Evolutionary conservation across 1,140 invertebrate genomes (phyloP), one percentile per base, ranked within the genome.

Genomic region (Triops longicaudatus): DNA sequence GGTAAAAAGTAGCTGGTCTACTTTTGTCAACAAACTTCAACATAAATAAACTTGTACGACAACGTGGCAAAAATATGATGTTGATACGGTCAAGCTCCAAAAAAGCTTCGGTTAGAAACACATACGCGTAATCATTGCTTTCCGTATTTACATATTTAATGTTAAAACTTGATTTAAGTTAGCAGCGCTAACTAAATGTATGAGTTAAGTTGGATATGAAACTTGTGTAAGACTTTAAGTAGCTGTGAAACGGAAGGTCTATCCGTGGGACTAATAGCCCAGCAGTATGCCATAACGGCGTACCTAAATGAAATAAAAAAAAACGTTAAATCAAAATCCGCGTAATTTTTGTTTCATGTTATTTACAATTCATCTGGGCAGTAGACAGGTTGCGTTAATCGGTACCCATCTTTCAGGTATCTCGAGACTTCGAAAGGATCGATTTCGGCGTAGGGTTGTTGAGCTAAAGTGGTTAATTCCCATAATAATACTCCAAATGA

Each of bases 351-450:
- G n/a, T n/a, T n/a, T n/a, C n/a, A n/a, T 28, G n/a, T 72, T 27
- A 90, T 92, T 91, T 87, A 96, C 89, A 98, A 85, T 86, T 98
- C 94, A 87, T 98, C 95, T 1, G 96, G 96, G 84, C 96, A 98
- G 83, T 95, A 96, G 80, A 92, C 88, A 2, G 96, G 96, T 81
- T 97, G 95, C 14, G 90, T 88, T 26, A 97, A 89, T 80, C 96
- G 87, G 83, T 95, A 96, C 22, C 95, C 94, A 83, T 94, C 94
- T 74, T 89, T 88, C 28, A 98, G 87, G 85, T 93, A 96, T 26
- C 90, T 90, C 63, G 89, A 90, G 85, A 98, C 92, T 84, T 98
- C 95, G 83, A 94, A 96, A 72, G 94, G 92, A 84, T 97, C 94
- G 41, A 98, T 90, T 83, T 98, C 95, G 7, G 90, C 87, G 81